Evolutionary conservation across 2,797 vertebrate genomes (phyloP).

Genomic region (Anguilla anguilla): DNA sequence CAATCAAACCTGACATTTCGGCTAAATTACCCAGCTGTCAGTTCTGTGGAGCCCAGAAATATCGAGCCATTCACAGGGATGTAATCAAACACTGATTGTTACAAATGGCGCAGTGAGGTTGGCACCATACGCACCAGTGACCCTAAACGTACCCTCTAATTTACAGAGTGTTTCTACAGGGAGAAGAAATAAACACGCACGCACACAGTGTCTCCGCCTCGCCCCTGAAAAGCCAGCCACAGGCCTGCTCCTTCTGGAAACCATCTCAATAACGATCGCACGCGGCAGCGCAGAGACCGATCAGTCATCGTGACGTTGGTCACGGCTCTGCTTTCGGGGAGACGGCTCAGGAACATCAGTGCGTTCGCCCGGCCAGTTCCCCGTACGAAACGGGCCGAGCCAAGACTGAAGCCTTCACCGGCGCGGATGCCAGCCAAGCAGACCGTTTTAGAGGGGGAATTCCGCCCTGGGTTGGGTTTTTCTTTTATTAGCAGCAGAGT

Average conservation of each 20-base stretch:
- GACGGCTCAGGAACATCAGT: neutral
- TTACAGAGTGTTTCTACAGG: constrained; percentile 3
- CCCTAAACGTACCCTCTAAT: constrained; percentile 36
- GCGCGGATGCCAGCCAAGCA: neutral
- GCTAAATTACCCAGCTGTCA: constrained; percentile 37
- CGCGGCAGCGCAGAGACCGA: neutral
- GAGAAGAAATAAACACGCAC: constrained; percentile 4
- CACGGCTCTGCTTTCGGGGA: neutral
- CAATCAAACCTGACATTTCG: constrained; percentile 38
- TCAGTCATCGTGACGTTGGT: neutral
- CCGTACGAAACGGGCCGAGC: neutral
- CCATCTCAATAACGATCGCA: neutral
- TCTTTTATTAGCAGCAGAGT: too few relatives aligned
- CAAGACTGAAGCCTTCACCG: neutral
- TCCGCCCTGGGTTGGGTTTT: neutral
- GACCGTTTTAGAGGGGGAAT: neutral
- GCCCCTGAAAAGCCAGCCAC: neutral
- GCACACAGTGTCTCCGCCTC: neutral
- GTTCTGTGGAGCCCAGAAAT: constrained; percentile 25
- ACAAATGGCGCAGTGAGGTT: constrained; percentile 4
- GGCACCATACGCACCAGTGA: constrained; percentile 10
- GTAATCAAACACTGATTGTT: constrained; percentile 39
- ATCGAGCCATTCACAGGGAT: constrained; percentile 25
- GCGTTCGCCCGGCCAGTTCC: neutral
- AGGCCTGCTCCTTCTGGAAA: neutral